Conservation (phyloP, 2,113 vertebrate genomes). For the Lepus timidus region DNA sequence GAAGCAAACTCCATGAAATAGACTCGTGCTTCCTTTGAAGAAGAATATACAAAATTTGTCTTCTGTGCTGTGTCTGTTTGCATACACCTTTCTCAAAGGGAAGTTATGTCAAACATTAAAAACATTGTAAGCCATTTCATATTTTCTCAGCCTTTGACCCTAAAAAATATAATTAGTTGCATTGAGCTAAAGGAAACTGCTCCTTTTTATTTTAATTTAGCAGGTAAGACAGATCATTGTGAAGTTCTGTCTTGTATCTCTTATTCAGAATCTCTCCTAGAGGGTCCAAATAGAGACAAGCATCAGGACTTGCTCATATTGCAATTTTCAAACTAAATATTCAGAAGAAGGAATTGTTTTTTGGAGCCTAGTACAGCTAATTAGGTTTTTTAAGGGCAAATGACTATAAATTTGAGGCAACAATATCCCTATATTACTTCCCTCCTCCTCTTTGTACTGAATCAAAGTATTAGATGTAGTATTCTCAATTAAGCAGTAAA, state of each 20-base stretch:
- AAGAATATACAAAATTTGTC: neutral
- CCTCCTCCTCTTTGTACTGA: slow-evolving; percentile 18
- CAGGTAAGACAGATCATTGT: slow-evolving; percentile 38
- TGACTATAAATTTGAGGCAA: slow-evolving; percentile 48
- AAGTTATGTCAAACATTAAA: neutral
- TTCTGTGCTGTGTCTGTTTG: neutral
- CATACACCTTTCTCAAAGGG: neutral
- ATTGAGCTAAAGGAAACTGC: neutral
- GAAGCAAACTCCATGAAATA: neutral
- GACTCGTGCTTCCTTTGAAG: neutral
- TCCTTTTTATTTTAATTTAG: slow-evolving; percentile 62
- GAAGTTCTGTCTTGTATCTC: slow-evolving; percentile 22
- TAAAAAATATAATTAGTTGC: slow-evolving; percentile 32
- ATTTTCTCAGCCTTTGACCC: neutral
- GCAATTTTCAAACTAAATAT: slow-evolving; percentile 48
- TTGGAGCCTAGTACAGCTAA: neutral
- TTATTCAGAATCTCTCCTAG: slow-evolving; percentile 39
- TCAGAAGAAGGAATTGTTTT: slow-evolving; percentile 28
- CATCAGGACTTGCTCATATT: neutral
- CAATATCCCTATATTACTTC: slow-evolving; percentile 24
- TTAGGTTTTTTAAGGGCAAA: slow-evolving; percentile 64
- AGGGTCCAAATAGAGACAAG: slow-evolving; percentile 23
- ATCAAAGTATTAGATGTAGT: slow-evolving; percentile 38
- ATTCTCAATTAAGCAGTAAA: slow-evolving; percentile 41
- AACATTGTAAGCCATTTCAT: neutral